These are phyloP conservation scores for Parus major DNA, from an alignment of 2,113 vertebrate genomes.

Conservation along the genomic window DNA sequence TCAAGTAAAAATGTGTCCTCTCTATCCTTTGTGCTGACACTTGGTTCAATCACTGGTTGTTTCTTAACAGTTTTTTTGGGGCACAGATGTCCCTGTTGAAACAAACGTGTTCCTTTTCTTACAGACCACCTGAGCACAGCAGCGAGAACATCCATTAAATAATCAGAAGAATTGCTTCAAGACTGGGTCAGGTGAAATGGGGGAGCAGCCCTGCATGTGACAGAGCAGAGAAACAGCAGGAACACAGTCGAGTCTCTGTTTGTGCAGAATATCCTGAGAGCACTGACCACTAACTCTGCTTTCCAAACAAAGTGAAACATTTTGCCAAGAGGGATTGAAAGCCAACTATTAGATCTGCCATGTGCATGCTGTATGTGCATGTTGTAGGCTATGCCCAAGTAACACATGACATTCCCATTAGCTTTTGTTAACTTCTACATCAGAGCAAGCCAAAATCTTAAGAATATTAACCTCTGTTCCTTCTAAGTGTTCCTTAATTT, in stretches of 20 bases:
- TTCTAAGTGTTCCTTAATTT: conserved; percentile 47
- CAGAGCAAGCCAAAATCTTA: conserved; percentile 38
- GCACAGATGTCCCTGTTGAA: neutral
- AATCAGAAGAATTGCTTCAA: neutral
- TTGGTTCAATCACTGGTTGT: neutral
- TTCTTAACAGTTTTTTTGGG: neutral
- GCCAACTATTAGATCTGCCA: conserved; percentile 35
- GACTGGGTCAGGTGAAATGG: neutral
- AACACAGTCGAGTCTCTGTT: neutral
- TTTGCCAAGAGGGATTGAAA: neutral
- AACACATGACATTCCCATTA: conserved; percentile 57
- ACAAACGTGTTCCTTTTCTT: neutral
- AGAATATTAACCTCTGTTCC: conserved; percentile 48
- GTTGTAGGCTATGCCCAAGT: neutral
- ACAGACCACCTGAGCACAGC: neutral
- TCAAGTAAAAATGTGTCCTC: neutral
- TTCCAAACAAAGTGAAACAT: neutral
- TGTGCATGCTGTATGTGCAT: neutral
- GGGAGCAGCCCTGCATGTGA: neutral
- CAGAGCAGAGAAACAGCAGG: neutral
- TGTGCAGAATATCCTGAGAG: neutral
- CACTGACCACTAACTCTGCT: neutral
- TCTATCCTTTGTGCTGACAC: neutral
- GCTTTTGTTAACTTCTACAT: conserved; percentile 30
- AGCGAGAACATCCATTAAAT: fast-evolving